phyloP scores from a whole-genome alignment of 2,888 invertebrate species.

The Gortyna flavago region DNA sequence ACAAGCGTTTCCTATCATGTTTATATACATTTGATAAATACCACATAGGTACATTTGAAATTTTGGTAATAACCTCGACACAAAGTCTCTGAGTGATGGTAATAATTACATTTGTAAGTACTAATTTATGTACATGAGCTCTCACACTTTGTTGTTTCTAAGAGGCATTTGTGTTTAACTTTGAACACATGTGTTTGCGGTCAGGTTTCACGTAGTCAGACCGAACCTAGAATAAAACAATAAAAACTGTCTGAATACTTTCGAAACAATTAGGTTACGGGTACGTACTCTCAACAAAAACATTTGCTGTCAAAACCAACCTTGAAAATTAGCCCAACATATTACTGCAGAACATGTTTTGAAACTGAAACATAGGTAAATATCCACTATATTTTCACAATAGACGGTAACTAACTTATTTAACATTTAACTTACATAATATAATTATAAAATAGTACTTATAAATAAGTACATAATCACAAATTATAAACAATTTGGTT shows the following conservation, averaged over 20 bases:
- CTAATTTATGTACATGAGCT: slow-evolving; percentile 12
- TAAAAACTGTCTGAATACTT: slow-evolving; percentile 46
- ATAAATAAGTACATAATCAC: slow-evolving; percentile 25
- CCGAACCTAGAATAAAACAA: slow-evolving; percentile 38
- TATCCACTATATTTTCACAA: slow-evolving; percentile 11
- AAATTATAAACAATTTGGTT: slow-evolving; percentile 60
- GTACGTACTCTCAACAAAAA: slow-evolving; percentile 9
- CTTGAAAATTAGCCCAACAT: slow-evolving; percentile 11
- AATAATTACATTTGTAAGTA: slow-evolving; percentile 10
- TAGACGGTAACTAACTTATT: background rate
- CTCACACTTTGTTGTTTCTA: slow-evolving; percentile 29
- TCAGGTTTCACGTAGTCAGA: slow-evolving; percentile 28
- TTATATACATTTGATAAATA: background rate
- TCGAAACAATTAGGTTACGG: slow-evolving; percentile 27
- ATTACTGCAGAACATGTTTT: background rate
- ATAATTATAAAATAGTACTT: slow-evolving; percentile 38
- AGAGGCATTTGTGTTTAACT: slow-evolving; percentile 16
- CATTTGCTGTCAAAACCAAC: slow-evolving; percentile 12
- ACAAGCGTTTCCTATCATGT: slow-evolving; percentile 14
- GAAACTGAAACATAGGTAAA: slow-evolving; percentile 7
- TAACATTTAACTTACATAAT: slow-evolving; percentile 25
- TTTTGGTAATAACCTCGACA: background rate
- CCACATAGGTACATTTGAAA: background rate
- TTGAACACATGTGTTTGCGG: slow-evolving; percentile 25
- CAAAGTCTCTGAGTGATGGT: slow-evolving; percentile 10